Base-by-base conservation (phyloP, 2,888 invertebrate species). In the Mimumesa dahlbomi region DNA sequence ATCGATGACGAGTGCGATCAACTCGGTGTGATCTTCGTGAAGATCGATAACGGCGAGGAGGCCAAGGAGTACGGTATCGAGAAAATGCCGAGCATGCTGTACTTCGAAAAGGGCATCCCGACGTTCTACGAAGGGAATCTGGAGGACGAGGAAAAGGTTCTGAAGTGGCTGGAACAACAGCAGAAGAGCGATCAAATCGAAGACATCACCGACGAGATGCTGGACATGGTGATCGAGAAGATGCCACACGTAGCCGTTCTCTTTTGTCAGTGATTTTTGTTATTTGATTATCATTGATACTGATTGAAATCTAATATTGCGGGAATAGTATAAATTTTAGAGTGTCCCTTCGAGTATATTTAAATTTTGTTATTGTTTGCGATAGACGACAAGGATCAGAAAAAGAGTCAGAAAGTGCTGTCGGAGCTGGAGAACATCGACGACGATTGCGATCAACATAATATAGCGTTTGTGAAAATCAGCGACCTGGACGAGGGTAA, bases 171-270 rank as follows among this genome's bases (percentile, higher is more conserved):
- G 21, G 94, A 94, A 81, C 93, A 95, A 82, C 97, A 97, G 88
- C 92, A 93, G 42, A 95, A 95, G 82, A 94, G 93, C 81, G 97
- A 97, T 89, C 96, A 97, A 91, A 97, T 97, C 81, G 97, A 97
- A 91, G 97, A 97, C 85, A 94, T 97, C 61, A 97, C 97, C 14
- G 96, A 97, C 89, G 97, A 97, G 91, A 97, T 97, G 96, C 91
- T 97, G 74, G 97, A 97, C 87, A 92, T 96, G 86, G 94, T 97
- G 78, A 94, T 97, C 81, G 94, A 94, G 69, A 96, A 95, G 91
- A 95, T 96, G 94, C 94, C 94, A 5, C 94, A 95, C 88, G 96
- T 97, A 77, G 97, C 97, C 49, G 97, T 96, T 56, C 91, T 97
- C 82, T 97, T 97, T 91, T 97, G 97, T 97, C 92, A 94, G 95